Base-by-base conservation (phyloP, 1,140 invertebrate genomes). In the Sweltsa coloradensis region DNA sequence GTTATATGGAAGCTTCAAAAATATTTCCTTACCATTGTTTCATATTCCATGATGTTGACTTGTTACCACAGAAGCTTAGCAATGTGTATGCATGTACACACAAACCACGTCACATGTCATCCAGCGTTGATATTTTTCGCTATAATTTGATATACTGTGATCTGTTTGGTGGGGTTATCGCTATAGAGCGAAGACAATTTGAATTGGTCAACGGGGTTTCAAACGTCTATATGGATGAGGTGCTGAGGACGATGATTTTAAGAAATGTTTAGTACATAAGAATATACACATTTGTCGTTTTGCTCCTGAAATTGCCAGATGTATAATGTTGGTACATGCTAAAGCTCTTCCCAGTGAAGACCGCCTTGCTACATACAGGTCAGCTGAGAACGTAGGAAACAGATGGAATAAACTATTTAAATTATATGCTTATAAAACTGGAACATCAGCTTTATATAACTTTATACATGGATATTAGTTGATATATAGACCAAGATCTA, bases 1-100 rank as follows among this genome's bases (percentile, higher is more conserved):
- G 91, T 1, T 92, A 89, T 52, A 63, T 73, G 3, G 80, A 89
- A 57, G 86, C 89, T 0, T 62, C 70, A 23, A 72, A 70, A 52
- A 74, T 78, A 25, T 74, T 73, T 46, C 64, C 70, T 36, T 90
- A 80, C 65, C 79, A 88, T 21, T 98, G 95, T 60, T 79, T 95
- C 37, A 81, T 97, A 41, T 85, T 98, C 57, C 93, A 97, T 66
- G 93, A 98, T 62, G 86, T 97, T 34, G 93, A 98, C 69, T 66
- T 97, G 16, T 72, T 97, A 46, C 94, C 94, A 9, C 73, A 95
- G 53, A 88, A 88, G 66, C 76, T 78, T 45, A 76, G 82, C 3
- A 96, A 97, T 67, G 74, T 95, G 39, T 98, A 97, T 68, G 85
- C 83, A 13, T 98, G 95, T 62, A 82, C 88, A 2, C 71, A 76